These are phyloP conservation scores for Lasius fuliginosus DNA, from an alignment of 2,888 invertebrate species.

Conservation along the genomic window DNA sequence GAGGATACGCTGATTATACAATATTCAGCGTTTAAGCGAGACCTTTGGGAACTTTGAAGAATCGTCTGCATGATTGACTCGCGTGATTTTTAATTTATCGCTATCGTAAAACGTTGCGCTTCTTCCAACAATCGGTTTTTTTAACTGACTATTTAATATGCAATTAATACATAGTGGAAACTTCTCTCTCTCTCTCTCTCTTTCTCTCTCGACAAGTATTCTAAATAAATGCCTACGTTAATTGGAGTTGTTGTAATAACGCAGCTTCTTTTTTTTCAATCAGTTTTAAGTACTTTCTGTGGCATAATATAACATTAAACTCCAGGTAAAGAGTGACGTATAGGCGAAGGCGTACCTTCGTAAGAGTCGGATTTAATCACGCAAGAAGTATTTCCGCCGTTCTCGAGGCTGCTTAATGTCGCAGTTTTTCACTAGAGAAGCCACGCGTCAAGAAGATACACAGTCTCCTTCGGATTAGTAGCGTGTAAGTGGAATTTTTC, in stretches of 20 bases:
- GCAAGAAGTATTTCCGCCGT: conserved; percentile 24
- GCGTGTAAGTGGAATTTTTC: conserved; percentile 13
- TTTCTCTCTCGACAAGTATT: conserved; percentile 21
- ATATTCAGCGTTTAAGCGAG: conserved; percentile 31
- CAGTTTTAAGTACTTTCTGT: neutral
- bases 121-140: conserved; percentile 30
- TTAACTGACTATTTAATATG: conserved; percentile 31
- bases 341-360: neutral
- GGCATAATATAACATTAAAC: conserved; percentile 12
- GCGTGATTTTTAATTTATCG: conserved; percentile 20
- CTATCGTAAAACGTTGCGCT: conserved; percentile 30
- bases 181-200: neutral
- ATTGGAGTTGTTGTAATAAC: conserved; percentile 18
- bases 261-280: neutral
- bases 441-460: conserved; percentile 1
- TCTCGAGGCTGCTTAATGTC: conserved; percentile 24
- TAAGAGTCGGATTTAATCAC: conserved; percentile 38
- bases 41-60: conserved; percentile 30
- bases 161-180: conserved; percentile 33
- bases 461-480: neutral
- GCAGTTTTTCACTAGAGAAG: neutral
- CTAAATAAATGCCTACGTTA: conserved; percentile 39
- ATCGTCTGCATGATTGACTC: conserved; percentile 16
- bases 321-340: conserved; percentile 24
- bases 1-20: neutral